Conservation (phyloP, 2,888 invertebrate species). For the Cryptophagus acutangulus region DNA sequence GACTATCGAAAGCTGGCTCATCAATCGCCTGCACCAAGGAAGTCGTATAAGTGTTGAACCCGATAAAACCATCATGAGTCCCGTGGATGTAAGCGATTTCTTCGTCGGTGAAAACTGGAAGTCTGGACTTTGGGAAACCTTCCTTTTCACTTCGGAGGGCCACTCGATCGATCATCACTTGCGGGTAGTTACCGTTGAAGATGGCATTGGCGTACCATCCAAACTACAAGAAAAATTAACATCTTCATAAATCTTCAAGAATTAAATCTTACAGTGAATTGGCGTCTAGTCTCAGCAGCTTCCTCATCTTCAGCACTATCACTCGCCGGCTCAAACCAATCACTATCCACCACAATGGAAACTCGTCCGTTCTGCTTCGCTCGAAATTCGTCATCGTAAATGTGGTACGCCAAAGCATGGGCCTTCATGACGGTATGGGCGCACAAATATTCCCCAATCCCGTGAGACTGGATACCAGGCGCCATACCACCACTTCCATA, state of each 20-base stretch:
- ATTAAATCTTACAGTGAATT: conserved; percentile 50
- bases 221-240: conserved; percentile 18
- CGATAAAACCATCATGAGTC: conserved; percentile 68
- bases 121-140: conserved; percentile 53
- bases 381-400: conserved; percentile 57
- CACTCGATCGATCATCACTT: conserved; percentile 57
- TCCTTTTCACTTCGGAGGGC: conserved; percentile 49
- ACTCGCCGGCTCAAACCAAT: conserved; percentile 59
- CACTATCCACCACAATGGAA: conserved; percentile 54
- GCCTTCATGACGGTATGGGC: conserved; percentile 59
- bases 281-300: conserved; percentile 54
- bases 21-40: conserved; percentile 42
- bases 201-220: conserved; percentile 53
- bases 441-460: conserved; percentile 58
- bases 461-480: conserved; percentile 41
- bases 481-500: conserved; percentile 32
- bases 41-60: conserved; percentile 70
- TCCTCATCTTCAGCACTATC: conserved; percentile 54
- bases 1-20: conserved; percentile 11
- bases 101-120: conserved; percentile 56
- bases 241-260: not conserved
- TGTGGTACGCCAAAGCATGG: conserved; percentile 60
- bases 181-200: conserved; percentile 62
- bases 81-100: conserved; percentile 58
- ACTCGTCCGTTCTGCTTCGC: conserved; percentile 22